phyloP scores from a whole-genome alignment of 2,797 vertebrate genomes.

The Melanotaenia trifasciata region DNA sequence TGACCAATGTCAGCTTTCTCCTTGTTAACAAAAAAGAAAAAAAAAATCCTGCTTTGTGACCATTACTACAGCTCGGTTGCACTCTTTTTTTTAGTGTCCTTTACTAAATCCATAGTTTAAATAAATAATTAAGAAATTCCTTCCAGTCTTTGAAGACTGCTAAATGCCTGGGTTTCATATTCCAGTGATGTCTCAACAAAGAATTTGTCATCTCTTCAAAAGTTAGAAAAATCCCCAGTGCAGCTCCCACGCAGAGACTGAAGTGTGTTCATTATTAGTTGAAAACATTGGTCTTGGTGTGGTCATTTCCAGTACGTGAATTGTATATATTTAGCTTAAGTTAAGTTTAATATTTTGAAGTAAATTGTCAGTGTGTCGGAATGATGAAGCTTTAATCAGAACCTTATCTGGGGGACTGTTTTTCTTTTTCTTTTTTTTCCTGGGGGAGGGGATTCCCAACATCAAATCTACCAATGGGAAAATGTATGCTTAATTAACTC shows the following conservation, averaged over 20 bases:
- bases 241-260: constrained; percentile 22
- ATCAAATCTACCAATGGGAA: not conserved
- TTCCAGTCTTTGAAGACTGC: constrained; percentile 13
- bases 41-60: not conserved
- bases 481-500: not conserved
- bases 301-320: constrained; percentile 39
- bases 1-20: constrained; percentile 19
- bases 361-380: not conserved
- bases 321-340: constrained; percentile 16
- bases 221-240: constrained; percentile 3
- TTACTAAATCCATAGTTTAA: not conserved
- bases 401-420: not conserved
- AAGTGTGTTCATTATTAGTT: constrained; percentile 24
- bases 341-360: constrained; percentile 4
- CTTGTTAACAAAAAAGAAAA: not conserved
- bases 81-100: not conserved
- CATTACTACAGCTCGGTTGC: not conserved
- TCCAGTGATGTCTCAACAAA: constrained; percentile 41
- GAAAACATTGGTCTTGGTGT: constrained; percentile 19
- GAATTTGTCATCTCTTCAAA: constrained; percentile 24
- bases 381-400: not conserved
- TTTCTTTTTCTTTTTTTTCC: not conserved
- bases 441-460: not conserved
- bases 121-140: constrained; percentile 3
- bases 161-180: constrained; percentile 25